These are phyloP conservation scores for Aleiodes leptofemur DNA, from an alignment of 2,888 invertebrate species.

Conservation along the genomic window DNA sequence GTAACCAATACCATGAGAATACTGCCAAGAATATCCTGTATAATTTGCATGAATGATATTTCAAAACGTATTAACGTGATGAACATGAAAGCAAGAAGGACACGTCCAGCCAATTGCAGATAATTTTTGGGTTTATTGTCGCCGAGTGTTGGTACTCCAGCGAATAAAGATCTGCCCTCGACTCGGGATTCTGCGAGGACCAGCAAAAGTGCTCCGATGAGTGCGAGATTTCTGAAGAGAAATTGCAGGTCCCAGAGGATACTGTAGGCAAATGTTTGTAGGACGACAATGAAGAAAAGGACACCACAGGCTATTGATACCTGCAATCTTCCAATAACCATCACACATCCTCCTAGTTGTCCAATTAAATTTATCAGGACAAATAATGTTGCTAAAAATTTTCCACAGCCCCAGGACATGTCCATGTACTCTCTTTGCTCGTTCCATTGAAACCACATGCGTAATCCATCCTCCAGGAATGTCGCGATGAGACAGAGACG, in stretches of 20 bases:
- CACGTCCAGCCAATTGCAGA: slow-evolving; percentile 95
- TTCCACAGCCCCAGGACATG: slow-evolving; percentile 97
- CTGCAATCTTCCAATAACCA: slow-evolving; percentile 94
- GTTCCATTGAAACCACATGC: slow-evolving; percentile 99
- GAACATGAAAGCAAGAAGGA: slow-evolving; percentile 99
- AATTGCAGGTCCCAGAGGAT: slow-evolving; percentile 99
- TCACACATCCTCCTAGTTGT: slow-evolving; percentile 96
- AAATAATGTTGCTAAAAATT: slow-evolving; percentile 94
- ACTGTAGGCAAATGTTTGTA: slow-evolving; percentile 97
- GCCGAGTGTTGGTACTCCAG: slow-evolving; percentile 93
- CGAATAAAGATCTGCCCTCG: slow-evolving; percentile 96
- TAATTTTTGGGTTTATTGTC: slow-evolving; percentile 98
- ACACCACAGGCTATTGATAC: slow-evolving; percentile 94
- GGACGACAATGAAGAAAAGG: slow-evolving; percentile 95
- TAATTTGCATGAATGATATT: slow-evolving; percentile 90
- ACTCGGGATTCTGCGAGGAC: slow-evolving; percentile 97
- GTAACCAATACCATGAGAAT: slow-evolving; percentile 97
- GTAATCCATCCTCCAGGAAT: slow-evolving; percentile 98
- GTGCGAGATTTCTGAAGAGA: slow-evolving; percentile 94
- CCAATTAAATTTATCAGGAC: slow-evolving; percentile 96
- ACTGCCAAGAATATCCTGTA: slow-evolving; percentile 95
- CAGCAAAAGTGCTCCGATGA: slow-evolving; percentile 96
- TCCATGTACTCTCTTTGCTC: slow-evolving; percentile 99
- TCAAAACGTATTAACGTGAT: slow-evolving; percentile 96
- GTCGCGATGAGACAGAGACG: slow-evolving; percentile 98